Evolutionary conservation across 2,797 vertebrate species (phyloP).

Genomic region (Ceyx erithaca): DNA sequence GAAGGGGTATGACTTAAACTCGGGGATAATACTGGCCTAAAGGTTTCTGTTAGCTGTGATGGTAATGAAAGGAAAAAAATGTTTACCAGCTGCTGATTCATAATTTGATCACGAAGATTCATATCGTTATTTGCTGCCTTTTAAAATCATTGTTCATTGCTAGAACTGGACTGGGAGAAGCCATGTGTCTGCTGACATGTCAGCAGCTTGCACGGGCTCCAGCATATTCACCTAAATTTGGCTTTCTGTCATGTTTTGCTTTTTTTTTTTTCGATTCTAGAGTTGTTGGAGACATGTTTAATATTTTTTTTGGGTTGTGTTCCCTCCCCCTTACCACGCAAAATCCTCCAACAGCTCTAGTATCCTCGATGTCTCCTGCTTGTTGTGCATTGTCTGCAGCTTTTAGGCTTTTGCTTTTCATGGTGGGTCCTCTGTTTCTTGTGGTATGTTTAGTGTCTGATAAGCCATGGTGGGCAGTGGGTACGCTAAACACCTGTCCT

Average conservation of each 20-base stretch:
- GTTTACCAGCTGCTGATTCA: background rate
- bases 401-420: background rate
- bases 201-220: background rate
- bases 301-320: background rate
- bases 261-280: background rate
- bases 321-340: rapidly evolving
- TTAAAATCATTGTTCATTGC: background rate
- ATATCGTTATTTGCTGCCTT: background rate
- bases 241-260: background rate
- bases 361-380: background rate
- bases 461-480: background rate
- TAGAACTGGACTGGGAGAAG: background rate
- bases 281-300: background rate
- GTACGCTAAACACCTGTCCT: background rate
- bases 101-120: background rate
- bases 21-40: background rate
- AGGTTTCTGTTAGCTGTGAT: background rate
- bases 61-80: background rate
- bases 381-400: background rate
- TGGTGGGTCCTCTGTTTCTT: background rate
- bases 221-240: background rate
- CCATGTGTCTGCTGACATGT: background rate
- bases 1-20: background rate
- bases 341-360: background rate
- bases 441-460: background rate